phyloP scores from a whole-genome alignment of 2,888 invertebrate genomes.

The Epinotia nisella region DNA sequence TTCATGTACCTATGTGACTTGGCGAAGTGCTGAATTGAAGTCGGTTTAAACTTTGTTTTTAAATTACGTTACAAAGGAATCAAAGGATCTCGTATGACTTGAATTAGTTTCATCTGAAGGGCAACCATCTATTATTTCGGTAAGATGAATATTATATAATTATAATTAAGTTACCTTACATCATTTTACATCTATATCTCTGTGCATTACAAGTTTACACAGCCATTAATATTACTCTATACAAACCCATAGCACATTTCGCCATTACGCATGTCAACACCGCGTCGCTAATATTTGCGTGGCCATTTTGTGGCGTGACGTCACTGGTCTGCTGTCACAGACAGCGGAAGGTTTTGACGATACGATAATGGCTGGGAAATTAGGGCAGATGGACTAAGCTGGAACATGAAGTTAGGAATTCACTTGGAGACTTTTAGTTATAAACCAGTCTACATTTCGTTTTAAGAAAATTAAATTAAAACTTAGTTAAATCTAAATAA shows the following conservation, averaged over 20 bases:
- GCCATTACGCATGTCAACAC: constrained; percentile 29
- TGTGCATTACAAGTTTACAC: background rate
- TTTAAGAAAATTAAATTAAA: too few relatives aligned
- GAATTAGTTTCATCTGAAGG: too few relatives aligned
- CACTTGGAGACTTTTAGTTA: too few relatives aligned
- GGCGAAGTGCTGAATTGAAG: too few relatives aligned
- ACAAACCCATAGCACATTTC: constrained; percentile 6
- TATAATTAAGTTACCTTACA: too few relatives aligned
- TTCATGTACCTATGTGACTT: too few relatives aligned
- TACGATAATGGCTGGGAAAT: background rate
- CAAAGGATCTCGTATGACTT: too few relatives aligned
- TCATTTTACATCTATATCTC: too few relatives aligned
- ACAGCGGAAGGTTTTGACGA: constrained; percentile 8
- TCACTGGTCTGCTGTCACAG: constrained; percentile 33
- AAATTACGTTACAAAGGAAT: too few relatives aligned
- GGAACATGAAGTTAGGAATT: background rate
- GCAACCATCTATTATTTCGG: background rate
- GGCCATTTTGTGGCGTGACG: constrained; percentile 39
- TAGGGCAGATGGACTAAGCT: background rate
- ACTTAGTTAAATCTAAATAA: too few relatives aligned
- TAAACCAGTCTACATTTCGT: too few relatives aligned
- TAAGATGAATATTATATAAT: background rate
- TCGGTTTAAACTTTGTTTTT: too few relatives aligned
- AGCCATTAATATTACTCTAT: background rate
- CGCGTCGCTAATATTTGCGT: constrained; percentile 36